Percentiles rank a stretch among this genome's conserved stretches.
Evolutionary conservation across 2,797 vertebrate genomes (phyloP).

Genomic region (Ara ararauna): DNA sequence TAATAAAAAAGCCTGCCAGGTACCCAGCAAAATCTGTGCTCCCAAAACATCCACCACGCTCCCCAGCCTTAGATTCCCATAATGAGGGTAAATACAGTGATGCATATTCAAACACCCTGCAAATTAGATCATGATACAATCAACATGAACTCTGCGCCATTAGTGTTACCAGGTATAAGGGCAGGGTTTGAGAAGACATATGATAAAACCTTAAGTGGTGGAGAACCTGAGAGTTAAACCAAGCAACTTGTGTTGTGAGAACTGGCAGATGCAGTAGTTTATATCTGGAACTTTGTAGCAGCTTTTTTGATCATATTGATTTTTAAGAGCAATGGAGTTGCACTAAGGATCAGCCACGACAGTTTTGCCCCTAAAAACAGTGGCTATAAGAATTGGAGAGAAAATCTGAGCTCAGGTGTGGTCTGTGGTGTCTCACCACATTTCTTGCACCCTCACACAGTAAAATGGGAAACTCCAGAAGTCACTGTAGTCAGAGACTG

Average conservation of each 20-base stretch:
- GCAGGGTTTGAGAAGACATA: not conserved
- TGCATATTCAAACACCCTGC: not conserved
- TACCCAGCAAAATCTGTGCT: not conserved
- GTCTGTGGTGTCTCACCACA: not conserved
- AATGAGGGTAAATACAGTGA: not conserved
- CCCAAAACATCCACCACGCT: not conserved
- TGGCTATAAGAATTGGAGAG: rapidly evolving
- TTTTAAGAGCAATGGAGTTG: not conserved
- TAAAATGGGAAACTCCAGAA: not conserved
- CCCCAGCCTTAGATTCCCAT: not conserved
- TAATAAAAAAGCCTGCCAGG: not conserved
- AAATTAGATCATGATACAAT: not conserved
- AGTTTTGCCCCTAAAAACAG: not conserved
- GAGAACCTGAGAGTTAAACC: not conserved
- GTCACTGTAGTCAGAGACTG: not conserved
- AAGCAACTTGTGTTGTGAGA: not conserved
- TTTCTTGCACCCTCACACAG: not conserved
- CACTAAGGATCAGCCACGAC: not conserved
- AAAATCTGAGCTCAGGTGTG: not conserved
- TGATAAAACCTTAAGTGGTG: not conserved
- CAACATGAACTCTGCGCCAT: not conserved
- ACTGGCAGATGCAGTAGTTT: not conserved
- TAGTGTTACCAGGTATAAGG: not conserved
- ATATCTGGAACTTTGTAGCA: not conserved
- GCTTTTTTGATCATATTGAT: not conserved